Base-by-base conservation (phyloP, 2,113 vertebrate species). In the Epinephelus lanceolatus region DNA sequence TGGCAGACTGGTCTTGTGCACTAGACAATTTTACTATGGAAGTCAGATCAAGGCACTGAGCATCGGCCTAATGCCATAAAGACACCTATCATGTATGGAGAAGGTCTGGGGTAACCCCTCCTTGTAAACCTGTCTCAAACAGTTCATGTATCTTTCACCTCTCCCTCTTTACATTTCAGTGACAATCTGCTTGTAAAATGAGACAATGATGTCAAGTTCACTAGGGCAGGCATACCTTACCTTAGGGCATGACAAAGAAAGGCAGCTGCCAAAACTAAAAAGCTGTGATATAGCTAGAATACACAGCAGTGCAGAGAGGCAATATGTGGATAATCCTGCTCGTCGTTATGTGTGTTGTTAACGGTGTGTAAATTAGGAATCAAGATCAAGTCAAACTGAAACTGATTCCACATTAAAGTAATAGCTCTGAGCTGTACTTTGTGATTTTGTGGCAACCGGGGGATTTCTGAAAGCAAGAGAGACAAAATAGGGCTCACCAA, bases 401-500 rank as follows among this genome's bases (percentile, higher is more conserved):
- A 61, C 6, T 11, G 4, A n/a, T 51, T 23, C 3, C 14, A 33
- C 14, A 71, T 49, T 3, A 53, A 70, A 75, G 4, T 18, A 56
- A 42, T 17, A 45, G 3, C 17, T 42, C 7, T 69, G 0, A 57
- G 52, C 12, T 76, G 42, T 23, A 14, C n/a, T n/a, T n/a, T 7
- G 10, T 69, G 55, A 73, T 61, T 76, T 80, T 68, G 60, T n/a
- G 30, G 42, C 13, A 63, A 80, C 45, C 49, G 7, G 55, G 10
- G 0, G 5, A 40, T 60, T 77, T 79, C 19, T 75, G 0, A 63
- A 7, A n/a, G 23, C 18, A 76, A 37, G 5, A 70, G 19, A 67
- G n/a, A 6, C 3, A 76, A 73, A 83, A 80, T 27, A 27, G 61
- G 10, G 86, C 98, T 98, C 95, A 99, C 98, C 98, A 92, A 99